Base-by-base conservation (phyloP, 2,797 vertebrate genomes). In the Microhierax caerulescens region DNA sequence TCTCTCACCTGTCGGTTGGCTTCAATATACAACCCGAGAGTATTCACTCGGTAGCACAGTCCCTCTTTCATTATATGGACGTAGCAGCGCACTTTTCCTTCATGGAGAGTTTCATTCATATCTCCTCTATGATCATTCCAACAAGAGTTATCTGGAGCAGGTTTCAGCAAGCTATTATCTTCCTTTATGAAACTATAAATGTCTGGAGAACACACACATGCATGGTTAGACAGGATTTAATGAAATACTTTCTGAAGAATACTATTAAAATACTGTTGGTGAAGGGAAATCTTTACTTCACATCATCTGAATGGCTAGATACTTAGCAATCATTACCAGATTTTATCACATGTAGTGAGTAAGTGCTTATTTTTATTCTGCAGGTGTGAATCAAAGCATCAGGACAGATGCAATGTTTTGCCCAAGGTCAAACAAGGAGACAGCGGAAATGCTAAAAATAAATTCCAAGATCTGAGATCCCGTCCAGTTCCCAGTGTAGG, bases 101-200 rank as follows among this genome's bases (percentile, higher is more conserved):
- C 98, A 3, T 99, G 98, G 92, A 99, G 99, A 34, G 99, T 98
- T 91, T 99, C 99, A 74, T 98, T 98, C 98, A 98, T 99, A 98
- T 99, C 99, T 63, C 99, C 99, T 34, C 95, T 99, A 39, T 99
- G 99, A 97, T 99, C 99, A 53, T 99, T 99, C 99, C 99, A 99
- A 93, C 99, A 99, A 28, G 99, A 99, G 95, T 98, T 98, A 94
- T 99, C 98, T 79, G 98, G 97, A 63, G 99, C 98, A 95, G 99
- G 98, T 97, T 99, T 98, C 87, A 99, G 98, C 59, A 99, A 98
- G 94, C 95, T 97, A 84, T 91, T 94, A 93, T 98, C 98, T 94
- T 98, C 98, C 93, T 98, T 98, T 48, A 99, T 97, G 94, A 98
- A 98, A 93, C 97, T 98, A 93, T 98, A 98, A 96, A 98, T 98